A percentile compares a stretch with the other conserved stretches of the same genome.
phyloP scores from a whole-genome alignment of 1,140 invertebrate species.

The Drosophila micromelanica region DNA sequence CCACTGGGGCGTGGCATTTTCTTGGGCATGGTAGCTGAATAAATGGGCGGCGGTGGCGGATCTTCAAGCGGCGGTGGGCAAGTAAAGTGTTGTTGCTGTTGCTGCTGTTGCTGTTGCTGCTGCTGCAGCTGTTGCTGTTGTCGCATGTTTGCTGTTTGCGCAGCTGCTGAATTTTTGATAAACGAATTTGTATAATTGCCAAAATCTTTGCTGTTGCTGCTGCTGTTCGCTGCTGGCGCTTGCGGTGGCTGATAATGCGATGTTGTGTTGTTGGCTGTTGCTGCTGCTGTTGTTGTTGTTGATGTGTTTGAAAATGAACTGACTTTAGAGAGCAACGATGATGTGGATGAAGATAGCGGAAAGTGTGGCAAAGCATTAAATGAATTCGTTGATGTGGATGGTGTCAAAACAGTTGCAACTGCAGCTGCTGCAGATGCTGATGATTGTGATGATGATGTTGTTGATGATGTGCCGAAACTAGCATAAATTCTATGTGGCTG shows the following conservation, averaged over 20 bases:
- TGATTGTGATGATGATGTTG: conserved; percentile 50
- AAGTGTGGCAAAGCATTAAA: conserved; percentile 81
- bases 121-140: conserved; percentile 66
- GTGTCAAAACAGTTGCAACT: conserved; percentile 52
- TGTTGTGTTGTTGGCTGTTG: conserved; percentile 50
- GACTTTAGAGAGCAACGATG: conserved; percentile 82
- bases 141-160: conserved; percentile 66
- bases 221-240: conserved; percentile 46
- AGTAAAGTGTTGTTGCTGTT: conserved; percentile 38
- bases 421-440: conserved; percentile 44
- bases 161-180: conserved; percentile 76
- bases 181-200: conserved; percentile 74
- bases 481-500: conserved; percentile 80
- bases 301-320: conserved; percentile 73
- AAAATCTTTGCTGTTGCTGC: conserved; percentile 66
- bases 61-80: conserved; percentile 70
- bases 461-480: conserved; percentile 77
- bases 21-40: conserved; percentile 78
- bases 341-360: conserved; percentile 81
- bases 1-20: conserved; percentile 60
- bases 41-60: conserved; percentile 81
- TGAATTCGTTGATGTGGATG: conserved; percentile 48
- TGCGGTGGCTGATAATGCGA: conserved; percentile 75
- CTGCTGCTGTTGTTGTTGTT: conserved; percentile 51
- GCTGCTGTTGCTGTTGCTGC: conserved; percentile 62